Conservation (phyloP, 2,113 vertebrate species). For the Elephas maximus region DNA sequence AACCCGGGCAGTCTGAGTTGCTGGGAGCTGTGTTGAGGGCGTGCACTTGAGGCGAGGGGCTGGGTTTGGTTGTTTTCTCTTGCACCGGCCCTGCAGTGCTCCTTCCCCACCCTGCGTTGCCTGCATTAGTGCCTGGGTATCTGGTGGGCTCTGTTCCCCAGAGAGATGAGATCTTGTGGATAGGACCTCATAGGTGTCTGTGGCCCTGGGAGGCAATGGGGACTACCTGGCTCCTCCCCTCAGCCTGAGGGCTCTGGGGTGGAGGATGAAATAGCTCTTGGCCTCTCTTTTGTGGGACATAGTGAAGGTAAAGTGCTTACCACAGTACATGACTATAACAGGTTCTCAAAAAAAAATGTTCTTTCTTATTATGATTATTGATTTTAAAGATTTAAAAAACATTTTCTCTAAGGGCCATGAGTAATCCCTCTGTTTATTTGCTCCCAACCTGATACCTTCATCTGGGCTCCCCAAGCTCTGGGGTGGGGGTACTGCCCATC, state of each 20-base stretch:
- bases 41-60: not conserved
- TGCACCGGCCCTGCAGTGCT: not conserved
- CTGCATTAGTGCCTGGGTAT: not conserved
- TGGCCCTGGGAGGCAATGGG: not conserved
- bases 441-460: not conserved
- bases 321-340: constrained; percentile 1
- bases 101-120: fast-evolving
- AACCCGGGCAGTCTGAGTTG: not conserved
- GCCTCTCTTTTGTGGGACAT: not conserved
- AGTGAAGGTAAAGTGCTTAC: constrained; percentile 56
- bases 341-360: not conserved
- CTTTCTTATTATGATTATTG: not conserved
- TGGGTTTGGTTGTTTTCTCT: not conserved
- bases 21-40: not conserved
- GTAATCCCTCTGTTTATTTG: not conserved
- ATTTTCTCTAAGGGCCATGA: not conserved
- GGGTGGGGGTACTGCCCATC: not conserved
- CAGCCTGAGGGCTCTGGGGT: not conserved
- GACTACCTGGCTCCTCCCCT: not conserved
- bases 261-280: constrained; percentile 6
- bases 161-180: not conserved
- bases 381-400: not conserved
- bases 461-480: not conserved
- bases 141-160: not conserved
- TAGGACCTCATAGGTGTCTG: not conserved